These are phyloP conservation scores for Xestia rhomboidea DNA, from an alignment of 2,888 invertebrate genomes.

Conservation along the genomic window DNA sequence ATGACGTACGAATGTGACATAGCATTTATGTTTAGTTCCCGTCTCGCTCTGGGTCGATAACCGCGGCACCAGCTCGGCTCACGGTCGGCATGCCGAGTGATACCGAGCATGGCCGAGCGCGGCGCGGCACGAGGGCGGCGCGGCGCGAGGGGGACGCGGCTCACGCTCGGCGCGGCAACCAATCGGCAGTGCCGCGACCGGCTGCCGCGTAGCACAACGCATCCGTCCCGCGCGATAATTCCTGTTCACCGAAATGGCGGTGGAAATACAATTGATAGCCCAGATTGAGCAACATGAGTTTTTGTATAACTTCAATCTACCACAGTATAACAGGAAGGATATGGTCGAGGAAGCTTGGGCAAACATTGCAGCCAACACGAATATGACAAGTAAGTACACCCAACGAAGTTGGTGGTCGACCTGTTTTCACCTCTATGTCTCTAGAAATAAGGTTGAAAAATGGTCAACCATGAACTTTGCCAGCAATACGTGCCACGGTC, in stretches of 20 bases:
- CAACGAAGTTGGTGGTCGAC: neutral
- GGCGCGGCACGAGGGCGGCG: constrained; percentile 56
- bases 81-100: constrained; percentile 59
- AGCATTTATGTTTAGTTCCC: constrained; percentile 19
- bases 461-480: neutral
- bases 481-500: constrained; percentile 28
- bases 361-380: constrained; percentile 65
- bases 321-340: constrained; percentile 74
- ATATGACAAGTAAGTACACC: constrained; percentile 69
- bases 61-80: constrained; percentile 57
- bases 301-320: constrained; percentile 70
- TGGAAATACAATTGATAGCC: constrained; percentile 71
- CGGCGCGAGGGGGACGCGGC: constrained; percentile 68
- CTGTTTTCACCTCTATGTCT: neutral
- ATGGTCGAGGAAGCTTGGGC: constrained; percentile 72
- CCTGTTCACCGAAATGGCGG: constrained; percentile 61
- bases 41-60: constrained; percentile 61
- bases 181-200: constrained; percentile 64
- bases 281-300: constrained; percentile 72
- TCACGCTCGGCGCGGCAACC: constrained; percentile 65
- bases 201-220: constrained; percentile 54
- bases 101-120: constrained; percentile 56
- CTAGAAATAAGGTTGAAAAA: neutral
- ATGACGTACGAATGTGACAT: constrained; percentile 18
- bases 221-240: constrained; percentile 29